Evolutionary conservation across 2,113 vertebrate genomes (phyloP), one percentile per base, ranked within the genome.

Genomic region (Beaufortia kweichowensis): DNA sequence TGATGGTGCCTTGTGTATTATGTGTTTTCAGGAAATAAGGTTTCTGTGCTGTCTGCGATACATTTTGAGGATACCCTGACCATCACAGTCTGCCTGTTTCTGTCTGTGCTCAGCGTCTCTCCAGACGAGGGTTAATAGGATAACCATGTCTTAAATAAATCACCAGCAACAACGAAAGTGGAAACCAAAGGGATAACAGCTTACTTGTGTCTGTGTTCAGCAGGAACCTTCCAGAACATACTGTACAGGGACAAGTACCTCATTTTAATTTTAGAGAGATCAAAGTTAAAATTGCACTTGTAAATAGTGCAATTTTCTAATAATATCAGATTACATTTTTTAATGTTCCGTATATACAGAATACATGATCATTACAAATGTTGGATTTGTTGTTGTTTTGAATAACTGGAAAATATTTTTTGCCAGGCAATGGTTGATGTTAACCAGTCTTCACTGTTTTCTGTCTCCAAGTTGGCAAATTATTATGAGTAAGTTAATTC

Each of bases 91-190:
- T 76, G 56, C 41, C 39, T 59, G 12, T 12, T 63, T 53, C 28
- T 73, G 53, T 68, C 24, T 71, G 63, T 41, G 62, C 74, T 66
- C 66, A 75, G 72, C 62, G 48, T 80, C 67, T 79, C 23, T 26
- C 73, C 57, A 63, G 57, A 69, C 28, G 82, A 78, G 60, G 78
- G 80, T 75, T 87, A 81, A 84, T 80, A 19, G 71, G 68, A 24
- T 39, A 66, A 62, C 70, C 28, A 33, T 77, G 50, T 56, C 76
- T 78, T 81, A 69, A 21, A 70, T 77, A 33, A 76, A 67, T 65
- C 66, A 71, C 15, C 24, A 76, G 74, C 59, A 55, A 73, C 56
- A 73, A 72, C 19, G 0, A 77, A 59, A 68, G 23, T n/a, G 29
- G 9, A 33, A 64, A 60, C 61, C 62, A 79, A 76, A 77, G 81